phyloP scores from a whole-genome alignment of 2,113 vertebrate genomes.

The Rhinoderma darwinii region DNA sequence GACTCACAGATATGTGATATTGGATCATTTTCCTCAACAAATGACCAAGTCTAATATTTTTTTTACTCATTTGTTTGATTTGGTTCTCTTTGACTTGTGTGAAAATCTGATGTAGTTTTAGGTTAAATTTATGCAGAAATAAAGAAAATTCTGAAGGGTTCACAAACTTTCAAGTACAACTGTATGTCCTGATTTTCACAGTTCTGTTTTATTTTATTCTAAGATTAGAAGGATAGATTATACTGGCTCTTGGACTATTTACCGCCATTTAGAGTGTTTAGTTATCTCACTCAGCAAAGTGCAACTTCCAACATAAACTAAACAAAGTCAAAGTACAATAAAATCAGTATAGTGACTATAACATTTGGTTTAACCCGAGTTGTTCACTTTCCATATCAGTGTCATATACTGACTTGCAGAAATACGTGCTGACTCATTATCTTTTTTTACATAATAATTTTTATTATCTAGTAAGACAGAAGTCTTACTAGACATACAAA shows the following conservation, averaged over 20 bases:
- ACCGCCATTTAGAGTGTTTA: not conserved
- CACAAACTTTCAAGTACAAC: no score
- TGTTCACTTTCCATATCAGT: not conserved
- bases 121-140: no score
- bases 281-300: not conserved
- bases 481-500: no score
- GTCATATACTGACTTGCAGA: not conserved
- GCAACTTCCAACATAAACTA: conserved; percentile 16
- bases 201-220: not conserved
- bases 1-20: no score
- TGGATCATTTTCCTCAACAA: no score
- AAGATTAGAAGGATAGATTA: not conserved
- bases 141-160: no score
- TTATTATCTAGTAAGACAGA: no score
- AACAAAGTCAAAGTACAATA: conserved; percentile 32
- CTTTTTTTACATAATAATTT: no score
- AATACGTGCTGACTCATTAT: not conserved
- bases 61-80: no score
- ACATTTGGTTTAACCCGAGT: not conserved
- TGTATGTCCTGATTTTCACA: not conserved
- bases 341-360: not conserved
- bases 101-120: no score
- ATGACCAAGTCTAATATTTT: no score
- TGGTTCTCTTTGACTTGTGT: no score
- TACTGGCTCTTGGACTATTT: not conserved